Percentiles rank a stretch among this genome's conserved stretches.
Conservation (phyloP, 2,113 vertebrate species). For the Riparia riparia region DNA sequence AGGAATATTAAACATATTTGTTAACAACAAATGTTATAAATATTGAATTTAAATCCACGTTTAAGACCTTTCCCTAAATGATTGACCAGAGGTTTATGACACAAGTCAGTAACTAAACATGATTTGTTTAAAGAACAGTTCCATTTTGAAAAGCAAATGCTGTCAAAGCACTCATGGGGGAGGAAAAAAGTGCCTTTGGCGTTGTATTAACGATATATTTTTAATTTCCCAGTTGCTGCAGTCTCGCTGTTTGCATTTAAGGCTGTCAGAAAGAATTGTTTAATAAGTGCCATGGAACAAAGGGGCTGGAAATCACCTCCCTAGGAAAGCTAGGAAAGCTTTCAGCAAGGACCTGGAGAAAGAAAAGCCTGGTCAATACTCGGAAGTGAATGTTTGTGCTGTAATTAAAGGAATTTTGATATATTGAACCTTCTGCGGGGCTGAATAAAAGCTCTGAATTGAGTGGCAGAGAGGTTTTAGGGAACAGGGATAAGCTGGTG, state of each 20-base stretch:
- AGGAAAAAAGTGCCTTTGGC: background rate
- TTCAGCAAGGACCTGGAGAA: conserved; percentile 11
- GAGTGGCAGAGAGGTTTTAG: background rate
- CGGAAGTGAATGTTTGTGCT: background rate
- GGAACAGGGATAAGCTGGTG: background rate
- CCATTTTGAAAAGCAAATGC: background rate
- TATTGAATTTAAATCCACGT: background rate
- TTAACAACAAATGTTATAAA: background rate
- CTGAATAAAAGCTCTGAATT: background rate
- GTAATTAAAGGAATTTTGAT: conserved; percentile 15
- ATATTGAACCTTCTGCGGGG: background rate
- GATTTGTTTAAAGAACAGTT: conserved; percentile 28
- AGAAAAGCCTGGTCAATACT: background rate
- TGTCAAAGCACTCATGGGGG: background rate
- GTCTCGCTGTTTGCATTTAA: conserved; percentile 54
- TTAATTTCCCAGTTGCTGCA: conserved; percentile 42
- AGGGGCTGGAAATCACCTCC: conserved; percentile 39
- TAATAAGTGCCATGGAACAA: conserved; percentile 43
- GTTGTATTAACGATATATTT: conserved; percentile 39
- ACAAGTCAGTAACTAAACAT: conserved; percentile 17
- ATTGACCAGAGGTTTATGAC: conserved; percentile 15
- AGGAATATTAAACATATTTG: conserved; percentile 16
- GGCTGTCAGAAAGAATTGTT: conserved; percentile 46
- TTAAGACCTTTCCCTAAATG: conserved; percentile 12
- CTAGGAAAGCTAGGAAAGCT: conserved; percentile 1